phyloP scores from a whole-genome alignment of 1,140 invertebrate genomes.

The Eriosoma lanigerum region DNA sequence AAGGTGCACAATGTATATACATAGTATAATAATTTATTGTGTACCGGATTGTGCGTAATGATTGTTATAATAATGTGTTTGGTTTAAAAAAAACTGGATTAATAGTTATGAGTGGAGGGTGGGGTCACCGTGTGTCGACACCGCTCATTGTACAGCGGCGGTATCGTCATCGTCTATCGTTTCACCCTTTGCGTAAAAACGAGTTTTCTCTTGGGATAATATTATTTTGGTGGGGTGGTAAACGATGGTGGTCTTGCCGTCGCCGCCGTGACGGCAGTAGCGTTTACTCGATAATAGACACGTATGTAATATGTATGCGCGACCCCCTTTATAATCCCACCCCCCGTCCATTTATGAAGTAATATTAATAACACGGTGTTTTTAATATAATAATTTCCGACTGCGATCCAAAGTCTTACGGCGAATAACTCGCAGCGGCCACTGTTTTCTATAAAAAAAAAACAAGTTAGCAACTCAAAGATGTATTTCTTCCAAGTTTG shows the following conservation, averaged over 20 bases:
- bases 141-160: neutral
- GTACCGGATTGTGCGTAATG: neutral
- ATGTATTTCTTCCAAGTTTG: too few relatives aligned
- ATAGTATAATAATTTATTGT: neutral
- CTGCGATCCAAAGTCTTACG: neutral
- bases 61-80: neutral
- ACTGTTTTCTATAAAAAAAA: too few relatives aligned
- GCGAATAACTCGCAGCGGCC: neutral
- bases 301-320: neutral
- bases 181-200: constrained; percentile 17
- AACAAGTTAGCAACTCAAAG: too few relatives aligned
- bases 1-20: neutral
- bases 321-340: neutral
- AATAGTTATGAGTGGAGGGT: neutral
- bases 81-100: constrained; percentile 21
- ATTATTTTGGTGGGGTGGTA: neutral
- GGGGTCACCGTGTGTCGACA: neutral
- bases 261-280: neutral
- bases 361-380: neutral
- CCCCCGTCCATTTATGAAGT: neutral
- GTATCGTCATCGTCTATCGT: neutral
- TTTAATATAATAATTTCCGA: neutral
- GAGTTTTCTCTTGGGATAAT: neutral
- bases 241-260: neutral
- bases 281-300: constrained; percentile 34